Base-by-base conservation (phyloP, 2,113 vertebrate species). In the Typhlomys cinereus region DNA sequence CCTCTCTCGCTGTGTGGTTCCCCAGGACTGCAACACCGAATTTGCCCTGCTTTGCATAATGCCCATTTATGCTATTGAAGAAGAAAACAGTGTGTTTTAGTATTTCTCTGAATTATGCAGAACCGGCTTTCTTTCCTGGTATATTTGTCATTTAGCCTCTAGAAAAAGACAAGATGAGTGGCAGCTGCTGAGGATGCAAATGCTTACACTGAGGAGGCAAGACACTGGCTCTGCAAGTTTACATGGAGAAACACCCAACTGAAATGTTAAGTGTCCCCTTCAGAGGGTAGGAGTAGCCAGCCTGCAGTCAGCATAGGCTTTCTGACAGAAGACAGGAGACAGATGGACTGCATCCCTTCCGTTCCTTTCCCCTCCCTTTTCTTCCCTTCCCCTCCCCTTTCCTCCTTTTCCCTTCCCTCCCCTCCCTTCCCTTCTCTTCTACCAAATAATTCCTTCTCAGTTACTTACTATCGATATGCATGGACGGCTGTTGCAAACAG, bases 1-100 rank as follows among this genome's bases (percentile, higher is more conserved):
- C 99, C 99, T 99, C 99, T 98, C 96, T 99, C 79, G 98, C 96
- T 11, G 97, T 15, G 3, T 99, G 99, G 96, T 96, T 99, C 71
- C 99, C 99, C 96, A 99, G 97, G 1, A 99, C 98, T 0, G 99
- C 99, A 17, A 98, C 99, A 97, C 99, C 99, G 74, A 99, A 98
- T 97, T 99, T 99, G 48, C 99, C 99, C 94, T 99, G 99, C 97
- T 99, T 99, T 96, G 98, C 75, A 86, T 99, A 99, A 66, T 99
- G 99, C 94, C 99, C 99, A 3, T 98, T 99, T 86, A 98, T 97
- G 93, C 99, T 99, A 97, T 1, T 97, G 80, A 95, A 69, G 95
- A 98, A 86, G 3, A 25, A 96, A 96, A 11, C 59, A 29, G 96
- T 15, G 97, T 78, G 31, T 95, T 83, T 92, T 95, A 94, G 92